These are phyloP conservation scores for Pangasius macronema DNA, from an alignment of 2,797 vertebrate species.

Conservation along the genomic window DNA sequence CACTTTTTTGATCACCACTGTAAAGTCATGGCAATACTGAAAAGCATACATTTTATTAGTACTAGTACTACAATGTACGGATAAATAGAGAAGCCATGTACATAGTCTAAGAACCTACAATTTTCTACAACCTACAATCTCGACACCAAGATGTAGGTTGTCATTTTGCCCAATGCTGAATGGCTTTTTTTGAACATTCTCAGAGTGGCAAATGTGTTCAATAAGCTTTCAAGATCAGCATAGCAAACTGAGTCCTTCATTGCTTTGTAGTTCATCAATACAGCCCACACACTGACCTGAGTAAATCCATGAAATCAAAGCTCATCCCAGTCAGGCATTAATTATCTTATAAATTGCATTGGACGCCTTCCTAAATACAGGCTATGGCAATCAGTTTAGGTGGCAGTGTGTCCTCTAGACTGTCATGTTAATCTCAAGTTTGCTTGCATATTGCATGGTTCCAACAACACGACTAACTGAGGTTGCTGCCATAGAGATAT, in stretches of 20 bases:
- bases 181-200: neutral
- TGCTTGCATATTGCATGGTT: neutral
- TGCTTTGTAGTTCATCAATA: constrained; percentile 65
- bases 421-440: constrained; percentile 35
- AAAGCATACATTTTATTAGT: neutral
- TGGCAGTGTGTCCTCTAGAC: constrained; percentile 45
- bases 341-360: constrained; percentile 77
- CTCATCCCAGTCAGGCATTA: constrained; percentile 70
- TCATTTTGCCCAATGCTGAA: constrained; percentile 1
- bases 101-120: neutral
- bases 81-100: neutral
- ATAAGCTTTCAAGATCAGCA: constrained; percentile 64
- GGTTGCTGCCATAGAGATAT: neutral
- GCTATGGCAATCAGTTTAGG: constrained; percentile 48
- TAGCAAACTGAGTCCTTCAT: constrained; percentile 59
- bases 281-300: constrained; percentile 59
- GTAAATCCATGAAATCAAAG: constrained; percentile 78
- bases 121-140: neutral
- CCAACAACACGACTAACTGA: neutral
- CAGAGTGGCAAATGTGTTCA: constrained; percentile 58
- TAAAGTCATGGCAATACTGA: neutral
- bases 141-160: neutral
- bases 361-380: constrained; percentile 53
- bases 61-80: neutral
- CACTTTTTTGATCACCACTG: neutral